These are phyloP conservation scores for Anticlea derivata DNA, from an alignment of 2,888 invertebrate species.

Conservation along the genomic window DNA sequence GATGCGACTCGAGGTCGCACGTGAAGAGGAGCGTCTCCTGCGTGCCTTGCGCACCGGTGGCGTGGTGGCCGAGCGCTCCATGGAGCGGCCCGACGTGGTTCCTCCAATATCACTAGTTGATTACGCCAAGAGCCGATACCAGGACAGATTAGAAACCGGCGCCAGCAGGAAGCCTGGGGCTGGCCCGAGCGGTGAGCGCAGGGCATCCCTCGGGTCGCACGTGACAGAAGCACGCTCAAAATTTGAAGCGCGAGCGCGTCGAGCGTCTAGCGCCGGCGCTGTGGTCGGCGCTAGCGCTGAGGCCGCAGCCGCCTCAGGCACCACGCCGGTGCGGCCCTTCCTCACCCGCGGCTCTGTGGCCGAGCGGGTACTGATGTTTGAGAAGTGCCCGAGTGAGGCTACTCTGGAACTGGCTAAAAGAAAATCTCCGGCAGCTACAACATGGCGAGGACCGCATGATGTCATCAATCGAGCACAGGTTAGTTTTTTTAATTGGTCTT, in stretches of 20 bases:
- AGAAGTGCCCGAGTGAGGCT: slow-evolving; percentile 93
- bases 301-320: slow-evolving; percentile 58
- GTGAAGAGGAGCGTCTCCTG: slow-evolving; percentile 91
- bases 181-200: slow-evolving; percentile 71
- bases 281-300: slow-evolving; percentile 76
- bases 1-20: slow-evolving; percentile 88
- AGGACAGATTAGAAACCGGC: slow-evolving; percentile 82
- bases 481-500: slow-evolving; percentile 29
- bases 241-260: slow-evolving; percentile 78
- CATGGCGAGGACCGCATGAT: slow-evolving; percentile 83
- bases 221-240: slow-evolving; percentile 80
- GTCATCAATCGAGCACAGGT: slow-evolving; percentile 83
- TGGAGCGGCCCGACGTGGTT: slow-evolving; percentile 77
- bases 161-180: slow-evolving; percentile 73
- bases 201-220: slow-evolving; percentile 76
- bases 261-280: slow-evolving; percentile 74
- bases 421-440: slow-evolving; percentile 80
- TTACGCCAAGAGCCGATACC: slow-evolving; percentile 86
- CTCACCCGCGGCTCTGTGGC: slow-evolving; percentile 95
- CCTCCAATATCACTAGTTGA: slow-evolving; percentile 85
- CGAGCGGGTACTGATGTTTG: slow-evolving; percentile 94
- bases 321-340: slow-evolving; percentile 90
- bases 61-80: slow-evolving; percentile 73
- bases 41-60: slow-evolving; percentile 90
- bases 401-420: slow-evolving; percentile 86